Evolutionary conservation across 2,113 vertebrate species (phyloP).

Genomic region (Tonatia bakeri): DNA sequence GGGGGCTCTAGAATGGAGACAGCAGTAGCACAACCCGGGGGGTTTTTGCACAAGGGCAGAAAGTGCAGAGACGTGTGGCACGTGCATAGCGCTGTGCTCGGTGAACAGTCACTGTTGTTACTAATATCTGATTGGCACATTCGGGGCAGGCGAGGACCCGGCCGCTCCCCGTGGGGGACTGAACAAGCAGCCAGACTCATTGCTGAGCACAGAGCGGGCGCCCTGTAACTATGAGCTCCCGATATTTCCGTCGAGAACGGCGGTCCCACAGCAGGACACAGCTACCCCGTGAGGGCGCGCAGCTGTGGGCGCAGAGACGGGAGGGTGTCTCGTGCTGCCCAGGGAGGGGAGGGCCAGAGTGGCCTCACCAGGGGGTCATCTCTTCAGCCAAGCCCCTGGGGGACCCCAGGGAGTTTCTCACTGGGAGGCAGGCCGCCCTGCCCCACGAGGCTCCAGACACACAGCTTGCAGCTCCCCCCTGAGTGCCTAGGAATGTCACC

Average conservation of each 20-base stretch:
- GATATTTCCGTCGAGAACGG: rapidly evolving
- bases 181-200: not conserved
- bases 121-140: too few species aligned
- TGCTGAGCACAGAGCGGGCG: rapidly evolving
- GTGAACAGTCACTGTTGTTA: rapidly evolving
- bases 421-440: too few species aligned
- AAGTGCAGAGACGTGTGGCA: rapidly evolving
- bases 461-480: not conserved
- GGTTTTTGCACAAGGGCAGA: not conserved
- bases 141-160: not conserved
- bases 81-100: rapidly evolving
- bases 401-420: too few species aligned
- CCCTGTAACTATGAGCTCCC: rapidly evolving
- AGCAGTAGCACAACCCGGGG: not conserved
- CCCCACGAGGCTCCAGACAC: not conserved
- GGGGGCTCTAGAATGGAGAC: not conserved
- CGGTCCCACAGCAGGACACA: rapidly evolving
- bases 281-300: rapidly evolving
- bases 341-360: not conserved
- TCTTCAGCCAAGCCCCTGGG: not conserved
- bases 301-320: rapidly evolving
- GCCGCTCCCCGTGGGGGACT: not conserved
- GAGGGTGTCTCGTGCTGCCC: not conserved
- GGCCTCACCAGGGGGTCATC: not conserved
- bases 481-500: not conserved